Conservation (phyloP, 2,888 invertebrate species). For the Catocala fraxini region DNA sequence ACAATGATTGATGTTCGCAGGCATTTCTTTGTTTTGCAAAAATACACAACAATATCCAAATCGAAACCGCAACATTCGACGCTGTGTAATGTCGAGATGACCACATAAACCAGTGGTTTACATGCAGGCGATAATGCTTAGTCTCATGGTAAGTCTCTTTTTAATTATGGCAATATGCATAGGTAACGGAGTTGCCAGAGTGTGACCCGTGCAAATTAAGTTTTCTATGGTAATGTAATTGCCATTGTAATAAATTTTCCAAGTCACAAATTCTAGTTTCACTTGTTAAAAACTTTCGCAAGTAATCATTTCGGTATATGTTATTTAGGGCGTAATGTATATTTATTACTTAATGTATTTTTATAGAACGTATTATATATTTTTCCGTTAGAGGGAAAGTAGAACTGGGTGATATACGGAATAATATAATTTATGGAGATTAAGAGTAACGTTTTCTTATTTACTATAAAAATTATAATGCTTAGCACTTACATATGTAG, state of each 20-base stretch:
- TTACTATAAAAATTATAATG: not conserved
- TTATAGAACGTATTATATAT: no score
- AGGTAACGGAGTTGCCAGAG: not conserved
- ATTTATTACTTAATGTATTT: no score
- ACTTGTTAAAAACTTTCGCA: conserved; percentile 33
- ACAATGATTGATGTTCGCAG: conserved; percentile 33
- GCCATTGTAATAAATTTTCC: conserved; percentile 28
- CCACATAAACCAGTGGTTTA: no score
- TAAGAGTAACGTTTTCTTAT: not conserved
- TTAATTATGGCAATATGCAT: no score
- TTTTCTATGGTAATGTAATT: not conserved
- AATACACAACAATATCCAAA: not conserved
- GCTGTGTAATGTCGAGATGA: no score
- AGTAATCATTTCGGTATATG: not conserved
- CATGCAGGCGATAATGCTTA: no score
- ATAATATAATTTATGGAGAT: not conserved
- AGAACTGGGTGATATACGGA: no score
- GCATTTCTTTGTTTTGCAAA: conserved; percentile 8
- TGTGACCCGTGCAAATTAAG: not conserved
- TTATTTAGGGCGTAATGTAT: conserved; percentile 7
- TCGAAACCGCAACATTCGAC: no score
- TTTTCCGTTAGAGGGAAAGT: no score
- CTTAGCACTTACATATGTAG: not conserved
- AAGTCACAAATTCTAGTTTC: conserved; percentile 44
- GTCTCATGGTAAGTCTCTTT: no score